These are phyloP conservation scores for Sinocyclocheilus anophthalmus DNA, from an alignment of 2,113 vertebrate genomes.

Conservation along the genomic window DNA sequence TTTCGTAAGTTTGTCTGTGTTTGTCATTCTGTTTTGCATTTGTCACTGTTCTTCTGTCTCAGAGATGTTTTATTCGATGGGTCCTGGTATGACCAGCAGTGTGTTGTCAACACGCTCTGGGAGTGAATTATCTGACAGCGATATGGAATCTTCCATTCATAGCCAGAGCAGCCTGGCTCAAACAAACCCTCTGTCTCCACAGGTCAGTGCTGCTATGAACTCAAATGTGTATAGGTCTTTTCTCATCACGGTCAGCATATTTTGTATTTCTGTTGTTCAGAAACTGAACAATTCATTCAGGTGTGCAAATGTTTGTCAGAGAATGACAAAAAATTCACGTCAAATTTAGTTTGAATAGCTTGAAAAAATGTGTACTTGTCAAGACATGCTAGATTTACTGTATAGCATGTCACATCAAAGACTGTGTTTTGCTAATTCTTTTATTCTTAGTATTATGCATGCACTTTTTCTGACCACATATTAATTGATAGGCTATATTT, in stretches of 20 bases:
- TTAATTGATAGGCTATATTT: not conserved
- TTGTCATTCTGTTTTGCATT: no score
- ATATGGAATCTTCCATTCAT: constrained; percentile 83
- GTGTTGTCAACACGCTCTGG: constrained; percentile 78
- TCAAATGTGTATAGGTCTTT: not conserved
- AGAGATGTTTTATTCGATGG: constrained; percentile 94
- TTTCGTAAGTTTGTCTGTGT: not conserved
- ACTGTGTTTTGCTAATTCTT: not conserved
- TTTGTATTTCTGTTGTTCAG: not conserved
- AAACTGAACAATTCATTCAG: not conserved
- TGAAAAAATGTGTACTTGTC: not conserved
- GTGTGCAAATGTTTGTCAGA: not conserved
- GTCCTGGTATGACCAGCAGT: constrained; percentile 83
- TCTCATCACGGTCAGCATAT: not conserved
- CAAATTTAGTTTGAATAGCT: not conserved
- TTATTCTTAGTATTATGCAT: not conserved
- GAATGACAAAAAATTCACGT: not conserved
- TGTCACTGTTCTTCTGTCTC: constrained; percentile 18
- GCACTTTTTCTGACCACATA: not conserved
- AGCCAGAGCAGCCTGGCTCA: constrained; percentile 73
- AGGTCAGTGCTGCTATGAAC: constrained; percentile 56
- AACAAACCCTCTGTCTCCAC: constrained; percentile 61
- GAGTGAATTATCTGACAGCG: constrained; percentile 85
- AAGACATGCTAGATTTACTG: not conserved
- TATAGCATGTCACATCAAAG: not conserved